Conservation (phyloP, 2,888 invertebrate species). For the Odontomyia ornata region DNA sequence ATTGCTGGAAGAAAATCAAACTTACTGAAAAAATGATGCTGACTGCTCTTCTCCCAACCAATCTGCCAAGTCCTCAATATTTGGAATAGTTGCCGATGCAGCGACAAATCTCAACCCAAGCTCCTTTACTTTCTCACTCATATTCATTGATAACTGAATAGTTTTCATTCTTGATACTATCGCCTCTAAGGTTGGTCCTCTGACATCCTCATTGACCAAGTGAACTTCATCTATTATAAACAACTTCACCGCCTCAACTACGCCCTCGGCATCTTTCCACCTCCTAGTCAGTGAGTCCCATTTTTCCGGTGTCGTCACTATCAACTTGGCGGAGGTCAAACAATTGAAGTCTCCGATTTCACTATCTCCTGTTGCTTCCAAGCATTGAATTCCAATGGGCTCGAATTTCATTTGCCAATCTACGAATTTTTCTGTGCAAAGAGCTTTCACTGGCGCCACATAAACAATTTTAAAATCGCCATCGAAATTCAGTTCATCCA, state of each 20-base stretch:
- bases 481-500: constrained; percentile 62
- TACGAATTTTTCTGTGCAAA: constrained; percentile 75
- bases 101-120: constrained; percentile 71
- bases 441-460: constrained; percentile 85
- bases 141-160: constrained; percentile 65
- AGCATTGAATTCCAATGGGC: constrained; percentile 69
- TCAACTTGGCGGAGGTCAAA: constrained; percentile 68
- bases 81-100: constrained; percentile 81
- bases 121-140: background rate
- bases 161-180: constrained; percentile 85
- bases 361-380: constrained; percentile 82
- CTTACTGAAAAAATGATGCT: constrained; percentile 44
- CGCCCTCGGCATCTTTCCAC: constrained; percentile 73
- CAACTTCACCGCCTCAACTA: constrained; percentile 72
- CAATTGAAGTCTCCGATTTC: constrained; percentile 70
- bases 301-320: constrained; percentile 86
- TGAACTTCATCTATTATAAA: constrained; percentile 83
- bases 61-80: constrained; percentile 76
- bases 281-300: constrained; percentile 83
- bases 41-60: constrained; percentile 72
- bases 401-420: constrained; percentile 80
- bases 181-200: constrained; percentile 82
- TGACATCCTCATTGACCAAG: constrained; percentile 73
- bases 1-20: no score
- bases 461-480: constrained; percentile 76